Evolutionary conservation across 2,888 invertebrate species (phyloP).

Genomic region (Caradrina kadenii): DNA sequence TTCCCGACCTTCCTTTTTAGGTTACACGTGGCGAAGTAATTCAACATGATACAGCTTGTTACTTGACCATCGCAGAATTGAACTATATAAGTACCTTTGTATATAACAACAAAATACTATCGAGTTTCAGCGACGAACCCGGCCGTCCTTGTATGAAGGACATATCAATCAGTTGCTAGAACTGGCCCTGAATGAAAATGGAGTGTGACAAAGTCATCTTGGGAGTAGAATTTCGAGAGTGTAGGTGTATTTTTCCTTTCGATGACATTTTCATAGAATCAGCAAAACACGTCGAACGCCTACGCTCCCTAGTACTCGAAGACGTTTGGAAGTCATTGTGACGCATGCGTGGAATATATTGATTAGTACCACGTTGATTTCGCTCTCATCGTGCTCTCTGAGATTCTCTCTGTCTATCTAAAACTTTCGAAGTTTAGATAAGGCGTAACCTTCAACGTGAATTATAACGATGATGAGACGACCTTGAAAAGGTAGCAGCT

Average conservation of each 20-base stretch:
- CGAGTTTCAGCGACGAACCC: constrained; percentile 23
- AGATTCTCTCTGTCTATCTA: constrained; percentile 53
- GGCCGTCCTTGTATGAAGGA: constrained; percentile 57
- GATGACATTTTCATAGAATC: constrained; percentile 45
- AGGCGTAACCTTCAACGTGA: constrained; percentile 42
- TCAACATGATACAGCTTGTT: constrained; percentile 3
- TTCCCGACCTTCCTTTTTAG: constrained; percentile 6
- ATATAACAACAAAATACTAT: constrained; percentile 18
- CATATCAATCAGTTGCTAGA: constrained; percentile 54
- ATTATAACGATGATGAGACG: constrained; percentile 29
- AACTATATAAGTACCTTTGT: not conserved
- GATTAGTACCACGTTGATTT: constrained; percentile 82
- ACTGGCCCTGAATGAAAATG: constrained; percentile 21
- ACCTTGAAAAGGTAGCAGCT: constrained; percentile 55
- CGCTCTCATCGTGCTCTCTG: constrained; percentile 70
- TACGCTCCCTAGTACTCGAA: constrained; percentile 68
- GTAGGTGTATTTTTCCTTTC: constrained; percentile 28
- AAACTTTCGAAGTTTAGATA: constrained; percentile 52
- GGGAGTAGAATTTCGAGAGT: constrained; percentile 9
- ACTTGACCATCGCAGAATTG: constrained; percentile 6
- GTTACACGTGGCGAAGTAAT: constrained; percentile 22
- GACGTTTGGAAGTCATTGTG: constrained; percentile 71
- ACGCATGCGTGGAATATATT: constrained; percentile 89
- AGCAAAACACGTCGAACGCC: constrained; percentile 68
- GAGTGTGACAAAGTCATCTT: constrained; percentile 14